These are phyloP conservation scores for Anorthoa munda DNA, from an alignment of 2,888 invertebrate species.

Conservation along the genomic window DNA sequence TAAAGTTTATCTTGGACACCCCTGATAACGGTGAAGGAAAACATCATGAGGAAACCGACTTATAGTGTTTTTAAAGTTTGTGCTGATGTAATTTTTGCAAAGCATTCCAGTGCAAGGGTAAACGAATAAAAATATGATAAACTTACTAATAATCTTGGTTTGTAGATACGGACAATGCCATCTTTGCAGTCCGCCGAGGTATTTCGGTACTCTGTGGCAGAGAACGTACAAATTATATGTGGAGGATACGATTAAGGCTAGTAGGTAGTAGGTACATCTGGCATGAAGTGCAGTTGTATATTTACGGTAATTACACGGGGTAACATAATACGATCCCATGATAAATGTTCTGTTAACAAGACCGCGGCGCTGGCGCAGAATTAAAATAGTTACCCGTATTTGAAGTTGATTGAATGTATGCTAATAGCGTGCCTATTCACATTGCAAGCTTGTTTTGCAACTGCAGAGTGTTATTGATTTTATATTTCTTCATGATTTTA, in stretches of 20 bases:
- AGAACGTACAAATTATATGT: conserved; percentile 52
- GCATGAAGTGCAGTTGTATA: conserved; percentile 51
- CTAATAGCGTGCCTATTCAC: conserved; percentile 13
- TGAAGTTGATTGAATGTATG: conserved; percentile 43
- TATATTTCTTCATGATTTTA: conserved; percentile 1
- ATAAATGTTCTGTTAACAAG: conserved; percentile 65
- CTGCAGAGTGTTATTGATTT: background rate
- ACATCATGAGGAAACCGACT: no score
- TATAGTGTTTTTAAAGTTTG: no score
- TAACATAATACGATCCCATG: conserved; percentile 50
- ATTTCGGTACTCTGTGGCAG: background rate
- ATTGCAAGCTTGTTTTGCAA: conserved; percentile 10
- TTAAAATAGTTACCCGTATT: conserved; percentile 52
- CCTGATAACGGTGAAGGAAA: no score
- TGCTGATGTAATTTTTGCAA: no score
- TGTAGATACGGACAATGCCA: background rate
- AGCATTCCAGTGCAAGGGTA: no score
- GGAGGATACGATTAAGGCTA: conserved; percentile 48
- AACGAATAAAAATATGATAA: no score
- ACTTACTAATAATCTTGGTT: background rate
- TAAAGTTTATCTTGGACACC: no score
- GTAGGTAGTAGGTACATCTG: conserved; percentile 36
- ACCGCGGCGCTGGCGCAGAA: conserved; percentile 27
- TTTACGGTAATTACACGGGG: conserved; percentile 57
- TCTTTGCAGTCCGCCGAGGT: background rate